Evolutionary conservation across 1,140 invertebrate species (phyloP).

Genomic region (Aphaenogaster ashmeadi): DNA sequence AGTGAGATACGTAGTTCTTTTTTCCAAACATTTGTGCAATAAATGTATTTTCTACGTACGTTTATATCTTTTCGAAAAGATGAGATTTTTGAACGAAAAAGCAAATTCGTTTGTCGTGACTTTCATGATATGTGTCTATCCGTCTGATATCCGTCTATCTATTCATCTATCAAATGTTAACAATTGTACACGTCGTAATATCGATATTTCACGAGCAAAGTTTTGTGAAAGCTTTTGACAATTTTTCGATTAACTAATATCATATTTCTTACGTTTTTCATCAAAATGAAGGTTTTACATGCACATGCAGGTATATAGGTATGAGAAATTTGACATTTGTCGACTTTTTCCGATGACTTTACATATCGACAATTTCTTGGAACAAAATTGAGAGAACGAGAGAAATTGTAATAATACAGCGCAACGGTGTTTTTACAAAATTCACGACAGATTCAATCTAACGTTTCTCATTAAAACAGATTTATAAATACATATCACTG

Average conservation of each 20-base stretch:
- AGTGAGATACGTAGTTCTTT: background rate
- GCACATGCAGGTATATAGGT: no score
- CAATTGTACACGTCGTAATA: background rate
- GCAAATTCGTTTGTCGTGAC: background rate
- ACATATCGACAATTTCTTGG: background rate
- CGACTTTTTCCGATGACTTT: no score
- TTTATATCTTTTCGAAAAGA: background rate
- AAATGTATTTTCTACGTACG: background rate
- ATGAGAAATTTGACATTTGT: no score
- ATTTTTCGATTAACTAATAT: background rate
- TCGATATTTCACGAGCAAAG: background rate
- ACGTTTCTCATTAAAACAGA: background rate
- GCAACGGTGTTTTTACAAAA: background rate
- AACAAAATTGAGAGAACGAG: background rate
- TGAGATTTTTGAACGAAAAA: background rate
- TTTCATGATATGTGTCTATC: background rate
- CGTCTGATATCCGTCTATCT: no score
- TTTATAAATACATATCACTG: constrained; percentile 42
- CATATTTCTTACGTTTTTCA: no score
- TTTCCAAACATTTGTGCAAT: background rate
- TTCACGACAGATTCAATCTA: background rate
- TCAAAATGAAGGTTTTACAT: no score
- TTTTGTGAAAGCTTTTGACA: background rate
- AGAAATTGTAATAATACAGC: background rate
- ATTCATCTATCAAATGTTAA: background rate